phyloP scores from a whole-genome alignment of 1,140 invertebrate genomes.

The Elysia chlorotica region DNA sequence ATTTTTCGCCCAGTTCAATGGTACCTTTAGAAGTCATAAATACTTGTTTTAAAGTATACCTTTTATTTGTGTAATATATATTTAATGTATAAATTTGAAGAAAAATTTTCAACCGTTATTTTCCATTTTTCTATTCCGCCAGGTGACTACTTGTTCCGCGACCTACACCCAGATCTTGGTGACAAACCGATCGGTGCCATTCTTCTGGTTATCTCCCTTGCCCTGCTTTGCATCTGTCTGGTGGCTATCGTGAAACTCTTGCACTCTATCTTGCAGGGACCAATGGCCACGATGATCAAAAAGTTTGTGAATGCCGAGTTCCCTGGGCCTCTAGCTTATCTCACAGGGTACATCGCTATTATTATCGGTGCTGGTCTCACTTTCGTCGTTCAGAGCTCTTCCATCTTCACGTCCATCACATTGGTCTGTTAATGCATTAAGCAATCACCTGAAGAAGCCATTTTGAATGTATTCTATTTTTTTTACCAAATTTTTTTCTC shows the following conservation, averaged over 20 bases:
- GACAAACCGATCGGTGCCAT: slow-evolving; percentile 64
- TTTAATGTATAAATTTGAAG: too few relatives aligned
- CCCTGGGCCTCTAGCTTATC: slow-evolving; percentile 50
- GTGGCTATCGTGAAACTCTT: slow-evolving; percentile 69
- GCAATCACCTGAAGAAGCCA: too few relatives aligned
- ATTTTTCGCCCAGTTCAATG: too few relatives aligned
- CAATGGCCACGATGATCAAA: slow-evolving; percentile 65
- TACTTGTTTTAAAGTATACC: too few relatives aligned
- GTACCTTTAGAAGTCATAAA: too few relatives aligned
- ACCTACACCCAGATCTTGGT: slow-evolving; percentile 18
- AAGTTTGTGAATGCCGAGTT: slow-evolving; percentile 68
- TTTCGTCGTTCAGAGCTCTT: slow-evolving; percentile 70
- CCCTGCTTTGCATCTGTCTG: slow-evolving; percentile 66
- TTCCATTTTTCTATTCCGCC: slow-evolving; percentile 26
- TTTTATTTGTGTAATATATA: too few relatives aligned
- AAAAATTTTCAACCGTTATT: too few relatives aligned
- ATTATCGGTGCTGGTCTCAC: slow-evolving; percentile 68
- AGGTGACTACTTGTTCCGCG: slow-evolving; percentile 43
- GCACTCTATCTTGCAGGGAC: slow-evolving; percentile 63
- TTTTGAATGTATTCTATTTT: too few relatives aligned
- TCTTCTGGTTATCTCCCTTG: slow-evolving; percentile 64
- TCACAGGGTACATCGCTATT: slow-evolving; percentile 69
- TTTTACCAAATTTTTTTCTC: too few relatives aligned
- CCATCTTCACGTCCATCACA: slow-evolving; percentile 72
- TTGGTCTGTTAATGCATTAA: too few relatives aligned